Evolutionary conservation across 2,888 invertebrate genomes (phyloP).

Genomic region (Eupithecia inturbata): DNA sequence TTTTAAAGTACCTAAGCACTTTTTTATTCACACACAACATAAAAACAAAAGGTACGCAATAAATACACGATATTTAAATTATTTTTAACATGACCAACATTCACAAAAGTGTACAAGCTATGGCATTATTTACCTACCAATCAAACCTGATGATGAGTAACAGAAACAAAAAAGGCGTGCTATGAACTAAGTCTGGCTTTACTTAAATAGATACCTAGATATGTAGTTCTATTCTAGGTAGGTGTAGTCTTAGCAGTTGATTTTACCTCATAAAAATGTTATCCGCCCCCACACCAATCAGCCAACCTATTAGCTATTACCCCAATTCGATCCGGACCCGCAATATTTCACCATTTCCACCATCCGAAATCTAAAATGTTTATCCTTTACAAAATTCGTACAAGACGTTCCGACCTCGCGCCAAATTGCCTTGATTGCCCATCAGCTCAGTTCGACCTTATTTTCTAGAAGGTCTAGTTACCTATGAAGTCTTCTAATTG

Average conservation of each 20-base stretch:
- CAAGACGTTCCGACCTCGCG: slow-evolving; percentile 24
- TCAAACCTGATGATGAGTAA: too few relatives aligned
- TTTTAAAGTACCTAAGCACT: too few relatives aligned
- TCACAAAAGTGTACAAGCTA: too few relatives aligned
- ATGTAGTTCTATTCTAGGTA: too few relatives aligned
- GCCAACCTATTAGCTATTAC: not conserved
- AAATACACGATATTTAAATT: too few relatives aligned
- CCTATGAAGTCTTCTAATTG: slow-evolving; percentile 9
- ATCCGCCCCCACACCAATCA: not conserved
- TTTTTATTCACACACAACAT: too few relatives aligned
- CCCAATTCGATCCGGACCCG: slow-evolving; percentile 1
- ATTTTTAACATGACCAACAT: too few relatives aligned
- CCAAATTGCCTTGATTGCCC: slow-evolving; percentile 38
- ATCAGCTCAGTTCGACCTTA: slow-evolving; percentile 22
- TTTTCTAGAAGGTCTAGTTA: slow-evolving; percentile 17
- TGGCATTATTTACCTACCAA: too few relatives aligned
- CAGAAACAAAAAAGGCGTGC: too few relatives aligned
- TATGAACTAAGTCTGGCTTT: too few relatives aligned
- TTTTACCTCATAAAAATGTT: not conserved
- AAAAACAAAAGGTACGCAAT: too few relatives aligned
- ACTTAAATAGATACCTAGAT: too few relatives aligned
- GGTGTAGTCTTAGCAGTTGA: not conserved
- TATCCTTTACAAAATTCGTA: slow-evolving; percentile 22
- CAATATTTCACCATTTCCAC: slow-evolving; percentile 14
- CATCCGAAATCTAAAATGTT: slow-evolving; percentile 20